Evolutionary conservation across 1,140 invertebrate genomes (phyloP).

Genomic region (Musca domestica): DNA sequence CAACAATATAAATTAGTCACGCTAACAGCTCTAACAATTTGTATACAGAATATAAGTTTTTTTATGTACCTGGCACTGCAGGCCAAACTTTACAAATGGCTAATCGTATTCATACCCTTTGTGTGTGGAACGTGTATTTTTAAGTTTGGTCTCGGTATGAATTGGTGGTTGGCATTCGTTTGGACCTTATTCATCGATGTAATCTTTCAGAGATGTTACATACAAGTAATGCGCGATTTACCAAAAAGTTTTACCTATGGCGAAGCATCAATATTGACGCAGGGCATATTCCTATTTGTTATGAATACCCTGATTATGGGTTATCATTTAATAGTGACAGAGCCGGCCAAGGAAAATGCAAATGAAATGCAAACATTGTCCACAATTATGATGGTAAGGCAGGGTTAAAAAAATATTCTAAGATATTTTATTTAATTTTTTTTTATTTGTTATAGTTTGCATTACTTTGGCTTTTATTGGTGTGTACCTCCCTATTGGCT

Average conservation of each 20-base stretch:
- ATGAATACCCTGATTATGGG: conserved; percentile 41
- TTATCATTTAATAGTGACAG: too few relatives aligned
- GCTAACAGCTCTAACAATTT: conserved; percentile 37
- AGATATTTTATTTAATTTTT: conserved; percentile 22
- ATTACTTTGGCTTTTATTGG: conserved; percentile 55
- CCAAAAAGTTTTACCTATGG: conserved; percentile 64
- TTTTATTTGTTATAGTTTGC: conserved; percentile 52
- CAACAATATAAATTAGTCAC: conserved; percentile 34
- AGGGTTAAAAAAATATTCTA: too few relatives aligned
- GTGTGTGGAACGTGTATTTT: conserved; percentile 28
- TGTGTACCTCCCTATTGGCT: conserved; percentile 53
- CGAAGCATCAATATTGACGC: conserved; percentile 62
- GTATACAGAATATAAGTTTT: conserved; percentile 38
- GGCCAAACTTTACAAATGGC: conserved; percentile 26
- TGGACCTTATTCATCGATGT: conserved; percentile 46
- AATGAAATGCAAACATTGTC: conserved; percentile 43
- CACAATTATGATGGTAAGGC: conserved; percentile 63
- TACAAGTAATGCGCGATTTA: conserved; percentile 57
- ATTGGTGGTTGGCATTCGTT: conserved; percentile 57
- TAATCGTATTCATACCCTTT: conserved; percentile 37
- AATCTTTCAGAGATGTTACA: conserved; percentile 56
- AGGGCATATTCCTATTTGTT: conserved; percentile 61
- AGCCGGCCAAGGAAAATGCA: too few relatives aligned
- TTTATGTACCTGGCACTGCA: conserved; percentile 29
- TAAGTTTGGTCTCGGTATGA: conserved; percentile 36